A percentile compares a stretch with the other conserved stretches of the same genome.
Conservation (phyloP, 2,797 vertebrate genomes). For the Poeciliopsis infans region DNA sequence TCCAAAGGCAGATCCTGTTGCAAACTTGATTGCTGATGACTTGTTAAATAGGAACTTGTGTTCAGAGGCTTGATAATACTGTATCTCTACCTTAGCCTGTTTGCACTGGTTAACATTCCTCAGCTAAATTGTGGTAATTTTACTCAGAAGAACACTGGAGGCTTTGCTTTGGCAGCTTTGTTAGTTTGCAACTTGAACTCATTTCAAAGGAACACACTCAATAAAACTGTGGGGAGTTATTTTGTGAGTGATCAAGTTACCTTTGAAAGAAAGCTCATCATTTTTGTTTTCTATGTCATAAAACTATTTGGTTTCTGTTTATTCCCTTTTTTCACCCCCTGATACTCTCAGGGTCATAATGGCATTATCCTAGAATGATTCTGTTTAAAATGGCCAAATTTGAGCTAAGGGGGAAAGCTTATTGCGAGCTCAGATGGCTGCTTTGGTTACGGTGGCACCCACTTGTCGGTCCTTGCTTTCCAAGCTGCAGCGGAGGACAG, state of each 20-base stretch:
- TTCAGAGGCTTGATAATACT: neutral
- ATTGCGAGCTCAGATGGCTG: slow-evolving; percentile 15
- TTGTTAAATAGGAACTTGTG: neutral
- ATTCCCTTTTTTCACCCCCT: neutral
- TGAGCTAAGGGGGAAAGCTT: slow-evolving; percentile 9
- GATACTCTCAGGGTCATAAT: neutral
- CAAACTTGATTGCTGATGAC: neutral
- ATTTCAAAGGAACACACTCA: slow-evolving; percentile 37
- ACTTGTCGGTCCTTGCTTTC: slow-evolving; percentile 37
- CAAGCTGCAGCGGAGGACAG: slow-evolving; percentile 42
- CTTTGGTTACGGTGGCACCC: slow-evolving; percentile 23
- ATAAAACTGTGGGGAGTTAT: slow-evolving; percentile 40
- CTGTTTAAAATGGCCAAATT: slow-evolving; percentile 22
- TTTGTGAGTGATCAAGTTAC: slow-evolving; percentile 35
- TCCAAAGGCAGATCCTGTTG: slow-evolving; percentile 19
- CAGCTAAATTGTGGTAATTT: slow-evolving; percentile 27
- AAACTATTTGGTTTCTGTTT: neutral
- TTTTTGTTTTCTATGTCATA: slow-evolving; percentile 25
- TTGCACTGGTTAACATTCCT: slow-evolving; percentile 31
- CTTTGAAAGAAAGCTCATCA: slow-evolving; percentile 37
- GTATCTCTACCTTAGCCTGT: slow-evolving; percentile 10
- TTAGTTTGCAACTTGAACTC: slow-evolving; percentile 50
- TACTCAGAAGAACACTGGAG: slow-evolving; percentile 21
- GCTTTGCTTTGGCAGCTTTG: slow-evolving; percentile 33
- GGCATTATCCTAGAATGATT: neutral